Evolutionary conservation across 2,888 invertebrate genomes (phyloP).

Genomic region (Nowickia ferox): DNA sequence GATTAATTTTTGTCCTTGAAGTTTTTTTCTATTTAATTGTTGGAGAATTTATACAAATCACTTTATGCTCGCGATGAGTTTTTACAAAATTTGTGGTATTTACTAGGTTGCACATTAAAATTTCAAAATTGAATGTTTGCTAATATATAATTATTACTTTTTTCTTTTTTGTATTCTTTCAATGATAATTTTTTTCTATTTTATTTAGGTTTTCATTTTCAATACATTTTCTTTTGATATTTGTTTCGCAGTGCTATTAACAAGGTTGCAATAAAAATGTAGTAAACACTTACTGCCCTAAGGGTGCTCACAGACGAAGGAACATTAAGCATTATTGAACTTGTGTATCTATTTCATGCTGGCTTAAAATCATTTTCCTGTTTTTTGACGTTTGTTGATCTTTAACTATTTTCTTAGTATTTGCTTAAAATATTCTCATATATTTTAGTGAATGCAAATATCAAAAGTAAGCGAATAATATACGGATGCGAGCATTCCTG

Average conservation of each 20-base stretch:
- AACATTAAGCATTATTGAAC: too few relatives aligned
- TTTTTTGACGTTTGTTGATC: too few relatives aligned
- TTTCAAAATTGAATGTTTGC: not conserved
- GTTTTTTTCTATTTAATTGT: not conserved
- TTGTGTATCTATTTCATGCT: too few relatives aligned
- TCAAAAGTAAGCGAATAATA: too few relatives aligned
- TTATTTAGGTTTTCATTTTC: constrained; percentile 34
- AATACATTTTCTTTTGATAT: constrained; percentile 22
- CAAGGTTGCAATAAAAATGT: constrained; percentile 3
- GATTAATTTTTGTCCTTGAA: constrained; percentile 50
- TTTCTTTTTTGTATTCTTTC: constrained; percentile 32
- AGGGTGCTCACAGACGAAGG: not conserved
- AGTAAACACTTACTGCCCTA: not conserved
- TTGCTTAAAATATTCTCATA: too few relatives aligned
- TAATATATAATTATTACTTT: not conserved
- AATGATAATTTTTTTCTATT: constrained; percentile 62
- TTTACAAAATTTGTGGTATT: constrained; percentile 8
- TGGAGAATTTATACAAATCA: not conserved
- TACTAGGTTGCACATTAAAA: constrained; percentile 29
- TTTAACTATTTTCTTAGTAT: too few relatives aligned
- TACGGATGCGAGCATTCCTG: too few relatives aligned
- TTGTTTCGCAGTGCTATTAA: constrained; percentile 27
- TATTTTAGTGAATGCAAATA: too few relatives aligned
- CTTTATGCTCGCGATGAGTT: not conserved
- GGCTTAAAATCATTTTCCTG: too few relatives aligned